These are phyloP conservation scores for Ceuthmochares aereus DNA, from an alignment of 2,113 vertebrate species.

Conservation along the genomic window DNA sequence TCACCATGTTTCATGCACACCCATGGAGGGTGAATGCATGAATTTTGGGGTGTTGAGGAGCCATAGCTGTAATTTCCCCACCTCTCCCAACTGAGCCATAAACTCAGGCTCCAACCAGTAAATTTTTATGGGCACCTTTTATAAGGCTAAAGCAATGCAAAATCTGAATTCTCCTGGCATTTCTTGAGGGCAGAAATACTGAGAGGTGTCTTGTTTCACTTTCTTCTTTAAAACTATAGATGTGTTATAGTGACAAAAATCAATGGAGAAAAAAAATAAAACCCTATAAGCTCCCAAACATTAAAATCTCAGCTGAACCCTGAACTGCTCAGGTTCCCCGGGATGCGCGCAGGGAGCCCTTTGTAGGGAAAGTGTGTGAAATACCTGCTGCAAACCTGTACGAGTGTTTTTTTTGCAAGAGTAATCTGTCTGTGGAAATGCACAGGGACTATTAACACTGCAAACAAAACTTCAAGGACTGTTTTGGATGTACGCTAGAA, in stretches of 20 bases:
- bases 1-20: fast-evolving
- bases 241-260: neutral
- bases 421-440: neutral
- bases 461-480: neutral
- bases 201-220: neutral
- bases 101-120: neutral
- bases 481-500: neutral
- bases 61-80: neutral
- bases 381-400: neutral
- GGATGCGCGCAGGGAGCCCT: neutral
- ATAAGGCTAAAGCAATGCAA: neutral
- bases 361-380: neutral
- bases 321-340: neutral
- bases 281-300: neutral
- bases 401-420: neutral
- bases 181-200: neutral
- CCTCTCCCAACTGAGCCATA: fast-evolving
- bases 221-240: neutral
- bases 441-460: neutral
- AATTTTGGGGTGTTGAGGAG: neutral
- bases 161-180: neutral
- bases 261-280: neutral
- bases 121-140: neutral
- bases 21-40: neutral
- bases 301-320: neutral